Base-by-base conservation (phyloP, 2,888 invertebrate species). In the Drosophila flavopinicola region DNA sequence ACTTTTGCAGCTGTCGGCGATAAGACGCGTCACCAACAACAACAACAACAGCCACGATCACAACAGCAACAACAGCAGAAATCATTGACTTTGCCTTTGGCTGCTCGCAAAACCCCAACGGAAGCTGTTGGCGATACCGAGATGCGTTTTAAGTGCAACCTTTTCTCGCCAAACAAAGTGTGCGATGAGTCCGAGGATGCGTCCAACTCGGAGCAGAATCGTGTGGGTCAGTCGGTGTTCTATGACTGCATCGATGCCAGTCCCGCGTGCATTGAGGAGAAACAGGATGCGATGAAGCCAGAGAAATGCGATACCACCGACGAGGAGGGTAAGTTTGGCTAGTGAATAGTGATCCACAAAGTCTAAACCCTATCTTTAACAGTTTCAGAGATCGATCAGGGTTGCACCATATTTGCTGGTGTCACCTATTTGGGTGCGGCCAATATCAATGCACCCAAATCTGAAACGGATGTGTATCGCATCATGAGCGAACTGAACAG, bases 381-480 rank as follows among this genome's bases (percentile, higher is more conserved):
- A 93, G 94, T 95, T 90, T 95, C 95, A 86, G 95, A 96, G 90
- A 94, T 95, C 72, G 95, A 96, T 90, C 96, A 97, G 92, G 96
- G 97, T 74, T 96, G 96, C 90, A 96, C 97, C 11, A 95, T 97
- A 87, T 98, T 98, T 92, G 95, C 96, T 87, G 96, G 97, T 0
- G 97, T 99, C 37, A 96, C 96, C 63, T 98, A 98, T 92, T 93
- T 99, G 78, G 98, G 98, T 37, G 96, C 97, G 9, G 96, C 97
- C 51, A 94, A 95, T 75, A 97, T 99, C 80, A 95, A 96, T 88
- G 96, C 97, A 9, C 98, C 98, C 0, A 96, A 98, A 90, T 97
- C 96, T 15, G 98, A 98, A 91, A 92, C 93, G 7, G 98, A 98
- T 92, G 98, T 99, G 66, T 97, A 97, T 90, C 93, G 96, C 49